These are phyloP conservation scores for Nomada ruficornis DNA, from an alignment of 2,888 invertebrate genomes.

Conservation along the genomic window DNA sequence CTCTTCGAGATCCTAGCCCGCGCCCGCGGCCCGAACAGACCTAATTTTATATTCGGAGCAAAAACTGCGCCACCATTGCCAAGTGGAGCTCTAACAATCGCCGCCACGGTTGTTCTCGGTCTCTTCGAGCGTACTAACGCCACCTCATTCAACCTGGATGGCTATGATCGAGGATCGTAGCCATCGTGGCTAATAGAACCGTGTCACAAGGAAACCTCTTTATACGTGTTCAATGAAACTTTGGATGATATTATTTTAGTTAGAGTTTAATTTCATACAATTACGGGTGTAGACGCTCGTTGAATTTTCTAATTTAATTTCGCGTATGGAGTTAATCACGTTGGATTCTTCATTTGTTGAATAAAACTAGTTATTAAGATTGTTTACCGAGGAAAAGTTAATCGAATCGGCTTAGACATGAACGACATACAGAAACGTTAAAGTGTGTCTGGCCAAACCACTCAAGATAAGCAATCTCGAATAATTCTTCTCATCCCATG, in stretches of 20 bases:
- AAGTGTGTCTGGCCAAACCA: too few relatives aligned
- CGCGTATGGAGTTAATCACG: too few relatives aligned
- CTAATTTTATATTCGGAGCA: constrained; percentile 76
- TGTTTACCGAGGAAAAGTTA: too few relatives aligned
- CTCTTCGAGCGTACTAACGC: constrained; percentile 22
- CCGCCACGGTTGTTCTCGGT: background rate
- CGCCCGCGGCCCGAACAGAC: constrained; percentile 63
- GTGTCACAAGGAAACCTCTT: background rate
- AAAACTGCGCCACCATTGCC: constrained; percentile 72
- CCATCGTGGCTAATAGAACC: background rate
- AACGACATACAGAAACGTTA: too few relatives aligned
- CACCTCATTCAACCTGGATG: constrained; percentile 40
- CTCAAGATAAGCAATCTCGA: too few relatives aligned
- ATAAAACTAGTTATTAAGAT: too few relatives aligned
- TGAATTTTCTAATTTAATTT: too few relatives aligned
- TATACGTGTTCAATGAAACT: background rate
- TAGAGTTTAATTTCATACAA: too few relatives aligned
- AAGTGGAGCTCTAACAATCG: constrained; percentile 71
- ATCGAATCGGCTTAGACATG: too few relatives aligned
- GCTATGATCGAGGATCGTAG: background rate
- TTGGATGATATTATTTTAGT: background rate
- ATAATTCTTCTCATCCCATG: too few relatives aligned
- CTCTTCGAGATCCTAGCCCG: constrained; percentile 67
- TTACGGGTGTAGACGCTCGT: too few relatives aligned
- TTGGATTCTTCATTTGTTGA: too few relatives aligned